Percentiles rank a stretch among this genome's conserved stretches.
Evolutionary conservation across 64 coral and sea anemone species (phyloP).

Genomic region (Montipora capricornis): DNA sequence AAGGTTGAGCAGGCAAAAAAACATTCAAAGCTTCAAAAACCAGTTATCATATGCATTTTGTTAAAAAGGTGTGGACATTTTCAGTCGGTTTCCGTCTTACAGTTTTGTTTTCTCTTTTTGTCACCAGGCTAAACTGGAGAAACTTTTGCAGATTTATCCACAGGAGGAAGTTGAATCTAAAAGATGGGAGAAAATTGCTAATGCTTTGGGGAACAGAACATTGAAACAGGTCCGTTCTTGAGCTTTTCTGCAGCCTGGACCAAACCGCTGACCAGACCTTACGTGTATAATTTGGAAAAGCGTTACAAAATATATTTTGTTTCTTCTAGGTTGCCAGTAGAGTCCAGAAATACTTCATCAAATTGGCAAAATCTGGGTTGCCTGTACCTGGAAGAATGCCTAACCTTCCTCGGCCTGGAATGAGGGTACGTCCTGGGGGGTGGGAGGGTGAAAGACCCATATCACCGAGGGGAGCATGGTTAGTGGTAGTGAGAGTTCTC

Average conservation of each 20-base stretch:
- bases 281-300: neutral
- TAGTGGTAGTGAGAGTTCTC: too few species aligned
- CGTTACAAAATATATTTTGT: neutral
- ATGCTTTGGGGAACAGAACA: conserved; percentile 92
- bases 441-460: neutral
- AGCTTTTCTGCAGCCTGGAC: neutral
- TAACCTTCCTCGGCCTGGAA: conserved; percentile 74
- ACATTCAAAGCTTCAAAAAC: too few species aligned
- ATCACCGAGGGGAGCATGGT: too few species aligned
- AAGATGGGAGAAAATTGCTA: conserved; percentile 97
- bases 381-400: conserved; percentile 95
- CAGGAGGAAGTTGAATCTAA: conserved; percentile 95
- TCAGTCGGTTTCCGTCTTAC: neutral
- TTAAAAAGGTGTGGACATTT: too few species aligned
- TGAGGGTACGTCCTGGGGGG: conserved; percentile 61
- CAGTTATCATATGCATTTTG: too few species aligned
- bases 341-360: conserved; percentile 99
- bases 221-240: conserved; percentile 79
- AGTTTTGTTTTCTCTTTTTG: neutral
- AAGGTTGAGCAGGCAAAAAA: too few species aligned
- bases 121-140: conserved; percentile 85
- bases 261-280: too few species aligned
- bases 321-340: conserved; percentile 87
- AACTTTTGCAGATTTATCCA: conserved; percentile 91
- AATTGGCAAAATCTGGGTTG: conserved; percentile 88